phyloP scores from a whole-genome alignment of 2,113 vertebrate genomes.

The Sinocyclocheilus maitianheensis region DNA sequence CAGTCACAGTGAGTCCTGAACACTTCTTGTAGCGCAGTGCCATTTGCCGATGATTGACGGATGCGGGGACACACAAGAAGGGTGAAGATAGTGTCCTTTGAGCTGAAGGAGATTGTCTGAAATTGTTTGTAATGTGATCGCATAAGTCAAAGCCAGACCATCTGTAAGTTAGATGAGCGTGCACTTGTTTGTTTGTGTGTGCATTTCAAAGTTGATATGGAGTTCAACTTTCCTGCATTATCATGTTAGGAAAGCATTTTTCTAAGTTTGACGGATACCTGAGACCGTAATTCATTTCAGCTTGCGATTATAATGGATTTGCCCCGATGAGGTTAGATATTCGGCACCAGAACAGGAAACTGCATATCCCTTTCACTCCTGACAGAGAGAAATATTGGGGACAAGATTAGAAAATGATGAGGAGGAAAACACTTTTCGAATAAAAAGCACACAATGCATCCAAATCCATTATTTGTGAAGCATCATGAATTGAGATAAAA shows the following conservation, averaged over 20 bases:
- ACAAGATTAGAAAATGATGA: background rate
- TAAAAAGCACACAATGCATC: slow-evolving; percentile 2
- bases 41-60: slow-evolving; percentile 51
- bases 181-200: slow-evolving; percentile 36
- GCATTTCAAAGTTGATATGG: slow-evolving; percentile 46
- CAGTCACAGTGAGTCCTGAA: slow-evolving; percentile 51
- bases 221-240: slow-evolving; percentile 32
- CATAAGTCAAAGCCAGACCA: slow-evolving; percentile 50
- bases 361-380: slow-evolving; percentile 25
- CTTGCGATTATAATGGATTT: slow-evolving; percentile 42
- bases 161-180: slow-evolving; percentile 59
- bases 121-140: slow-evolving; percentile 55
- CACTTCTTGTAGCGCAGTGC: slow-evolving; percentile 47
- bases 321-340: slow-evolving; percentile 37
- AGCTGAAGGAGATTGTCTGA: slow-evolving; percentile 32
- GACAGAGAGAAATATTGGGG: background rate
- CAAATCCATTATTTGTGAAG: background rate
- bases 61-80: slow-evolving; percentile 33
- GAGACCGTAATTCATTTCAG: slow-evolving; percentile 39
- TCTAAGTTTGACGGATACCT: slow-evolving; percentile 12
- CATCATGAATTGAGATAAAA: background rate
- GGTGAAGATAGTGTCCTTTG: slow-evolving; percentile 40
- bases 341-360: slow-evolving; percentile 36
- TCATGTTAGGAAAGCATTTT: slow-evolving; percentile 25
- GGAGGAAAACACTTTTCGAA: slow-evolving; percentile 9